A percentile compares a stretch with the other conserved stretches of the same genome.
Conservation (phyloP, 1,140 invertebrate genomes). For the Drosophila teissieri region DNA sequence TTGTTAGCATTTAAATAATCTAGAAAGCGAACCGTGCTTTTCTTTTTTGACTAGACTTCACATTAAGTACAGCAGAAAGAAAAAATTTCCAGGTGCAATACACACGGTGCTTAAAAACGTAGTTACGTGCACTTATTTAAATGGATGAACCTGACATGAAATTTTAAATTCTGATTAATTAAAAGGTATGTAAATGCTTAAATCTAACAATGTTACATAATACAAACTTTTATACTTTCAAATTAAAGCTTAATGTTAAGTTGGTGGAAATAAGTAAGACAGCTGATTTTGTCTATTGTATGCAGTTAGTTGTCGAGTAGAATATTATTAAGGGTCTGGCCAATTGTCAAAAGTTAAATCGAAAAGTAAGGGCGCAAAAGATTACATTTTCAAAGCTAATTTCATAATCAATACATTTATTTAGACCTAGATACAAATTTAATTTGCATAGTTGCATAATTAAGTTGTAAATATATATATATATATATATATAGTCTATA, state of each 20-base stretch:
- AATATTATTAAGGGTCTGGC: constrained; percentile 14
- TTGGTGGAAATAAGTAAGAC: constrained; percentile 29
- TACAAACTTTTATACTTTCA: constrained; percentile 62
- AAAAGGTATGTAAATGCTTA: constrained; percentile 55
- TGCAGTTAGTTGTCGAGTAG: constrained; percentile 27
- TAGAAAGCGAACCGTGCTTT: constrained; percentile 31
- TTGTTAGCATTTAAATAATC: constrained; percentile 78
- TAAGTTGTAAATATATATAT: constrained; percentile 79
- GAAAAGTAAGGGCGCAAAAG: constrained; percentile 42
- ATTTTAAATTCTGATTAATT: constrained; percentile 58
- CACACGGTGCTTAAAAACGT: constrained; percentile 51
- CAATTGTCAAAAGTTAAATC: constrained; percentile 16
- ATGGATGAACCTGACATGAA: constrained; percentile 51
- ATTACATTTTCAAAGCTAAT: constrained; percentile 72
- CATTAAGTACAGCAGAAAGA: constrained; percentile 29
- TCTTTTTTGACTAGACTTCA: constrained; percentile 24
- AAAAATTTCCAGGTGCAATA: constrained; percentile 48
- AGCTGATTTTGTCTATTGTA: constrained; percentile 25
- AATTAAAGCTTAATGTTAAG: constrained; percentile 25
- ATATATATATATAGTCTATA: constrained; percentile 71
- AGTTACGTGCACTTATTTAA: constrained; percentile 35
- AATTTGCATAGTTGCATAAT: constrained; percentile 68
- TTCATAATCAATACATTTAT: constrained; percentile 66
- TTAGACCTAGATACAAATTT: constrained; percentile 60
- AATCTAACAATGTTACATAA: constrained; percentile 21